These are phyloP conservation scores for Catocala sponsa DNA, from an alignment of 2,888 invertebrate species.

Conservation along the genomic window DNA sequence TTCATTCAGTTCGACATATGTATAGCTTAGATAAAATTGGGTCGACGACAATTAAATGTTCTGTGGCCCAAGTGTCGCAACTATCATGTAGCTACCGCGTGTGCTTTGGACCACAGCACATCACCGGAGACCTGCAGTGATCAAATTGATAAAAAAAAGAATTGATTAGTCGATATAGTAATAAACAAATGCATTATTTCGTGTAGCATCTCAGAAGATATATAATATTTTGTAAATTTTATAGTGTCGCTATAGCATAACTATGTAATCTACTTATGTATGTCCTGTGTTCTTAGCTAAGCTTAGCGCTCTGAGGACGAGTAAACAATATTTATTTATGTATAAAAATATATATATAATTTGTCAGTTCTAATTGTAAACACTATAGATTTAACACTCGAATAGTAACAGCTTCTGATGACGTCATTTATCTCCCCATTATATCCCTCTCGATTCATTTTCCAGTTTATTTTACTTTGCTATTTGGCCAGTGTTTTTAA, in stretches of 20 bases:
- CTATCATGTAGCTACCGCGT: constrained; percentile 39
- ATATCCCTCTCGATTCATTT: constrained; percentile 32
- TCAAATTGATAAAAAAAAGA: constrained; percentile 76
- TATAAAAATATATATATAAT: constrained; percentile 48
- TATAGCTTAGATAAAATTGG: constrained; percentile 63
- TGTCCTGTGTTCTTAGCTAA: constrained; percentile 82
- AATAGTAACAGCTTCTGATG: constrained; percentile 49
- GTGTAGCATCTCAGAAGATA: constrained; percentile 86
- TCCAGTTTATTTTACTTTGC: constrained; percentile 36
- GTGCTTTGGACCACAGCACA: constrained; percentile 37
- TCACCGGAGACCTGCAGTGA: constrained; percentile 66
- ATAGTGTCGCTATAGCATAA: constrained; percentile 85
- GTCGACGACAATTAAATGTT: constrained; percentile 19
- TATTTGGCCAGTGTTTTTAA: constrained; percentile 49
- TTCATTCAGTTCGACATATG: constrained; percentile 56
- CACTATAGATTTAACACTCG: constrained; percentile 44
- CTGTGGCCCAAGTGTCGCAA: constrained; percentile 23
- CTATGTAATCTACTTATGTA: constrained; percentile 80
- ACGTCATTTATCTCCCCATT: constrained; percentile 35
- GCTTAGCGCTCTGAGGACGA: constrained; percentile 86
- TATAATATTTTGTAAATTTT: constrained; percentile 89
- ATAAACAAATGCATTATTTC: constrained; percentile 80
- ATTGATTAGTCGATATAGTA: constrained; percentile 84
- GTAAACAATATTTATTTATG: constrained; percentile 69
- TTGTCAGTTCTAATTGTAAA: constrained; percentile 54